phyloP scores from a whole-genome alignment of 1,140 invertebrate genomes.

The Gonatopus flavifemur region DNA sequence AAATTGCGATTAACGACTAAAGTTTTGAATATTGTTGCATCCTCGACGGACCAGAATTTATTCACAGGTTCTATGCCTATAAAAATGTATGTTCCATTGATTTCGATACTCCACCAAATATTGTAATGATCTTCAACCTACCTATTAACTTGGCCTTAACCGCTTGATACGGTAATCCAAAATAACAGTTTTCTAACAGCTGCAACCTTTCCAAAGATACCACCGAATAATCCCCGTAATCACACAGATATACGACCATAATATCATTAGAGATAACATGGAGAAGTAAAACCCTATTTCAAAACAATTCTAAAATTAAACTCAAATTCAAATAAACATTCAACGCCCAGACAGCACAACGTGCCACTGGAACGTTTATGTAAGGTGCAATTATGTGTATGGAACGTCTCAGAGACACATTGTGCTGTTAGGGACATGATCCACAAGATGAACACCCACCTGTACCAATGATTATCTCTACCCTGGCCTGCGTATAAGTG shows the following conservation, averaged over 20 bases:
- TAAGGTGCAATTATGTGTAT: too few relatives aligned
- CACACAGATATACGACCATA: constrained; percentile 60
- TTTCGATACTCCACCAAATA: neutral
- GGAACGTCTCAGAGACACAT: too few relatives aligned
- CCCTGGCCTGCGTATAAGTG: constrained; percentile 61
- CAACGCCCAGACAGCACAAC: too few relatives aligned
- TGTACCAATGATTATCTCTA: constrained; percentile 61
- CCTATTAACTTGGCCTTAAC: constrained; percentile 61
- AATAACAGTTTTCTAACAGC: constrained; percentile 53
- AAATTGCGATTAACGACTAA: constrained; percentile 62
- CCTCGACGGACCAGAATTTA: constrained; percentile 62
- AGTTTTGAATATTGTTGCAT: constrained; percentile 62
- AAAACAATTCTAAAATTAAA: too few relatives aligned
- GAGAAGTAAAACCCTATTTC: too few relatives aligned
- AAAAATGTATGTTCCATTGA: too few relatives aligned
- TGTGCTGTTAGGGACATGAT: too few relatives aligned
- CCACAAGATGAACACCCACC: too few relatives aligned
- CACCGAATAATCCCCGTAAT: constrained; percentile 59
- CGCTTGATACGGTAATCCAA: constrained; percentile 61
- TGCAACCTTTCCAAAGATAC: constrained; percentile 50
- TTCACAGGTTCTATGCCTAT: constrained; percentile 61
- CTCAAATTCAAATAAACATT: too few relatives aligned
- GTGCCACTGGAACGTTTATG: too few relatives aligned
- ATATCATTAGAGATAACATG: constrained; percentile 51
- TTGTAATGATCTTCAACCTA: constrained; percentile 33